phyloP scores from a whole-genome alignment of 2,888 invertebrate genomes.

The Pseudococcus jackbeardsleyi region DNA sequence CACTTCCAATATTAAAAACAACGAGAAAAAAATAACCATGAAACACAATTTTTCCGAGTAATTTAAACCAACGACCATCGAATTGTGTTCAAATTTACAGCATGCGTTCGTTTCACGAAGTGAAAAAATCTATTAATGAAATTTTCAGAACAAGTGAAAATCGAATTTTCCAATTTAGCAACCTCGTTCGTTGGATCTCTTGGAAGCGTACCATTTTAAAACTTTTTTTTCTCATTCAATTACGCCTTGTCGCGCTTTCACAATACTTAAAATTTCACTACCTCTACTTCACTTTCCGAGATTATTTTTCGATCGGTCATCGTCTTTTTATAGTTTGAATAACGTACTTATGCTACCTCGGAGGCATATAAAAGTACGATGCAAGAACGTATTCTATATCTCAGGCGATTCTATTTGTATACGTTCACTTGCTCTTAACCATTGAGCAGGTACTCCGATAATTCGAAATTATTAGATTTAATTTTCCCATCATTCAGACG shows the following conservation, averaged over 20 bases:
- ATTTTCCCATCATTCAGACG: background rate
- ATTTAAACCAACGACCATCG: background rate
- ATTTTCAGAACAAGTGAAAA: conserved; percentile 3
- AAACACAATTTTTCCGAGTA: background rate
- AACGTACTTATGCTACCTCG: background rate
- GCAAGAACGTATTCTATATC: background rate
- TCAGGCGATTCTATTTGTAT: background rate
- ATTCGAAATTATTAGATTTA: conserved; percentile 31
- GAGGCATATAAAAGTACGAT: background rate
- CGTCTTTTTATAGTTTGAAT: conserved; percentile 21
- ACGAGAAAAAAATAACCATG: background rate
- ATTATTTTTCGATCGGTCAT: conserved; percentile 27
- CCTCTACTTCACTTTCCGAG: conserved; percentile 16
- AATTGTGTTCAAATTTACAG: background rate
- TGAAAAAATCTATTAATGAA: background rate
- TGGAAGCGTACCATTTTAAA: background rate
- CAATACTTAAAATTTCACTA: conserved; percentile 18
- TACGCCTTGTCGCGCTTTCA: conserved; percentile 6
- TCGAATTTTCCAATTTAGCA: background rate
- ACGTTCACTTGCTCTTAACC: background rate
- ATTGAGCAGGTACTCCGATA: background rate
- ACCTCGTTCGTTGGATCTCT: background rate
- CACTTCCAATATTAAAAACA: too few relatives aligned
- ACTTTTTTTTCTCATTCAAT: conserved; percentile 15
- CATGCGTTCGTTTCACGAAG: background rate